Evolutionary conservation across 64 coral and sea anemone genomes (phyloP), one percentile per base, ranked within the genome.

Genomic region (Hydrozoanthus tunicans): DNA sequence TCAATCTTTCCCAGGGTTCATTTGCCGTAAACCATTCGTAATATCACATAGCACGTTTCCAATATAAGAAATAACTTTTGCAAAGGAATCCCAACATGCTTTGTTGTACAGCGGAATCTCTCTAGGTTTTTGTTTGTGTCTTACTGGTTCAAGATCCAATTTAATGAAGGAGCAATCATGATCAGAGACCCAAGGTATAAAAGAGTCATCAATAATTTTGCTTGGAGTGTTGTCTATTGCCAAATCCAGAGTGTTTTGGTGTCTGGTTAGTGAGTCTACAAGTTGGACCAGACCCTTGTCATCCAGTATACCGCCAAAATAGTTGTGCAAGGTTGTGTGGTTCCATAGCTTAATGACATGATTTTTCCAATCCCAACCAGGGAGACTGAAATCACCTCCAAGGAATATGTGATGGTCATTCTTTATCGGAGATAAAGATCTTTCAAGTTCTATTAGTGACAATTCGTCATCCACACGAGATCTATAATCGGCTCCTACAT

Each of bases 151-250:
- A 32, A 79, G 61, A 6, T 90, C 84, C 5, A 92, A 11, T 1
- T 67, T 60, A 13, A 95, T 59, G 43, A 83, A 13, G 4, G 84
- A 78, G 90, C 83, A 89, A 6, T 92, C 90, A 70, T 95, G 78
- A 90, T 95, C 90, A 51, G 94, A 83, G 78, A 95, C 66, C 6
- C 88, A 88, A 76, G 86, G 89, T 23, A 94, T 3, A 53, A 86
- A 51, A 83, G 70, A 32, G 14, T 71, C 59, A 62, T 94, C 20
- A 5, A 51, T 8, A 55, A 90, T 26, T 0, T 60, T 57, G 58
- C 5, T 89, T 78, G 90, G 94, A 9, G 77, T 90, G 59, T 92
- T 92, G 0, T 78, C 83, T 17, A 90, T 83, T 17, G 90, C 70
- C 65, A 95, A 82, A 8, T 92, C 85, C 71, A 90, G 55, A 7